Evolutionary conservation across 2,797 vertebrate species (phyloP).

Genomic region (Hippoglossus hippoglossus): DNA sequence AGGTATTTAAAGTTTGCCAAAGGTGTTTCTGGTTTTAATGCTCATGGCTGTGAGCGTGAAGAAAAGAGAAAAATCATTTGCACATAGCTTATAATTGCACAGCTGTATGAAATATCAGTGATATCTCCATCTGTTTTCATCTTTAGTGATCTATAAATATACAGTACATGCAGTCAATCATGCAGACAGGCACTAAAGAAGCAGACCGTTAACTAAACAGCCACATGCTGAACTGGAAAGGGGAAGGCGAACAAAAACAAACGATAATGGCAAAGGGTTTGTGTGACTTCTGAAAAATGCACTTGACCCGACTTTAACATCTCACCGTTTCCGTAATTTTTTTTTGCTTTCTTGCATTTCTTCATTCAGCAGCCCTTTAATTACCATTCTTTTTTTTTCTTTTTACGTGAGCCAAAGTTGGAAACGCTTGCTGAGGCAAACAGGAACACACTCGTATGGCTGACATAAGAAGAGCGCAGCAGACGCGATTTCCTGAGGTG

Average conservation of each 20-base stretch:
- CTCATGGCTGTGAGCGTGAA: not conserved
- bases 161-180: conserved; percentile 7
- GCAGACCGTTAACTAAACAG: not conserved
- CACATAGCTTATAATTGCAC: not conserved
- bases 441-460: conserved; percentile 38
- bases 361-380: conserved; percentile 50
- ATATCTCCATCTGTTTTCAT: not conserved
- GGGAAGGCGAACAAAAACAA: too few species aligned
- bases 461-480: conserved; percentile 37
- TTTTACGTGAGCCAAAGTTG: conserved; percentile 41
- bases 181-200: not conserved
- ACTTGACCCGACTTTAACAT: conserved; percentile 43
- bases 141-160: not conserved
- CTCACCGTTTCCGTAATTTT: conserved; percentile 38
- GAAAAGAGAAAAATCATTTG: conserved; percentile 11
- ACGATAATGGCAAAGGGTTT: not conserved
- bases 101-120: too few species aligned
- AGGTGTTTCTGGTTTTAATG: not conserved
- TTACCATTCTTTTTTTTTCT: conserved; percentile 69
- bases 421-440: conserved; percentile 31
- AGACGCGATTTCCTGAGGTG: conserved; percentile 24
- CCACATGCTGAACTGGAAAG: not conserved
- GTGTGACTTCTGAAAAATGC: conserved; percentile 32
- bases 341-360: conserved; percentile 8
- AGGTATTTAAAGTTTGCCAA: not conserved